Evolutionary conservation across 2,888 invertebrate genomes (phyloP).

Genomic region (Drosophila flavopinicola): DNA sequence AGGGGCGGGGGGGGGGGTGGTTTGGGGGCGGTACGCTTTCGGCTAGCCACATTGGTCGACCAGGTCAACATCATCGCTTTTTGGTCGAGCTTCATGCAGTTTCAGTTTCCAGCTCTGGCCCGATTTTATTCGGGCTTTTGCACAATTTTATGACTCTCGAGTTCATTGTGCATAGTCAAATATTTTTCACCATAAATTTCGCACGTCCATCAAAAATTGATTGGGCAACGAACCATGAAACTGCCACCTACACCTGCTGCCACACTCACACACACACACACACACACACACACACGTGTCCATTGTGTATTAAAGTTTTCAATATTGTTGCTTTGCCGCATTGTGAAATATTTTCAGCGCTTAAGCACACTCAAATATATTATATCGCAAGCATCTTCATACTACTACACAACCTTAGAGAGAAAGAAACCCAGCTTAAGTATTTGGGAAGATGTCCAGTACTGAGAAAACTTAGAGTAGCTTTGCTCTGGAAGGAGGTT

Average conservation of each 20-base stretch:
- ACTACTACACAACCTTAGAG: no score
- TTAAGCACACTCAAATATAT: conserved; percentile 5
- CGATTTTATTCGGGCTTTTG: conserved; percentile 28
- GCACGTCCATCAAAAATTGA: conserved; percentile 81
- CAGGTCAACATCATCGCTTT: conserved; percentile 6
- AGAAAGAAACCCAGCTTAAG: no score
- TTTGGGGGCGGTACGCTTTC: conserved; percentile 2
- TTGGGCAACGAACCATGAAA: conserved; percentile 60
- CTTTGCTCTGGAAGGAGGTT: no score
- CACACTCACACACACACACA: conserved; percentile 24
- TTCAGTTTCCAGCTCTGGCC: neutral
- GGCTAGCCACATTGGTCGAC: conserved; percentile 65
- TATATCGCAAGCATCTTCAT: no score
- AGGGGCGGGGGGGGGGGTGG: neutral
- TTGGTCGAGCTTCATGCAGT: conserved; percentile 24
- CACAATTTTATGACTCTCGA: conserved; percentile 38
- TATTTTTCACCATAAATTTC: conserved; percentile 81
- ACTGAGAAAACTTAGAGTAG: no score
- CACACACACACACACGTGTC: conserved; percentile 19
- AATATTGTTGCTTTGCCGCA: conserved; percentile 61
- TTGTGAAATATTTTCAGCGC: conserved; percentile 45
- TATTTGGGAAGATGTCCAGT: no score
- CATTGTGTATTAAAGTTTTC: conserved; percentile 37
- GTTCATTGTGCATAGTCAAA: conserved; percentile 81
- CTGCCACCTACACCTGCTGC: conserved; percentile 49